Conservation (phyloP, 2,797 vertebrate genomes). For the Tapera naevia region DNA sequence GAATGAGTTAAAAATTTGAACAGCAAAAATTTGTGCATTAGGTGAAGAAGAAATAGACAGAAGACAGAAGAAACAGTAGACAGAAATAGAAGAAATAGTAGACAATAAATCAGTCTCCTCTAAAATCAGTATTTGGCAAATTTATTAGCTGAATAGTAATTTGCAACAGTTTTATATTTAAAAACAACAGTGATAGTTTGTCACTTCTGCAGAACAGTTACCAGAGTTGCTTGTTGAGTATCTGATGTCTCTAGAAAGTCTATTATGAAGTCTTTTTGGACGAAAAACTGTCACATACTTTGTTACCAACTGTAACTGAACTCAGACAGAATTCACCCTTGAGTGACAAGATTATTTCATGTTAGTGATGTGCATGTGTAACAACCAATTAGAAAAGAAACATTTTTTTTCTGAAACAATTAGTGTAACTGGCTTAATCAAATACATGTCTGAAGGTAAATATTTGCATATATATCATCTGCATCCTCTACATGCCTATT, state of each 20-base stretch:
- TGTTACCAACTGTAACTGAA: background rate
- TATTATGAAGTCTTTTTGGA: background rate
- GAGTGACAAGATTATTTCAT: background rate
- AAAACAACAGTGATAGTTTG: background rate
- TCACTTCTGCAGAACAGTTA: slow-evolving; percentile 8
- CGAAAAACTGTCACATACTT: background rate
- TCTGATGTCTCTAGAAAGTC: background rate
- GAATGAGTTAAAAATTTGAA: background rate
- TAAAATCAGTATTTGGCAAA: background rate
- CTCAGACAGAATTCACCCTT: background rate
- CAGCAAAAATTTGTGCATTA: background rate
- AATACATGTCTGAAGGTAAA: background rate
- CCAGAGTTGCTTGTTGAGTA: background rate
- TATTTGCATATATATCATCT: background rate
- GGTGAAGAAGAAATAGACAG: background rate
- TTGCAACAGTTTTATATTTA: background rate
- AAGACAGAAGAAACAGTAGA: background rate
- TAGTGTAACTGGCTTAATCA: background rate
- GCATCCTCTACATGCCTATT: background rate
- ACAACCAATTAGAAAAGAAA: background rate
- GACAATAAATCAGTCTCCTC: background rate
- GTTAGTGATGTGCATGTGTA: background rate
- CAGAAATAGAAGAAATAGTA: too few relatives aligned
- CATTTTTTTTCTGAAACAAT: background rate
- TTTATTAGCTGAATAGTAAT: background rate